These are phyloP conservation scores for Kryptolebias marmoratus DNA, from an alignment of 2,113 vertebrate genomes.

Conservation along the genomic window DNA sequence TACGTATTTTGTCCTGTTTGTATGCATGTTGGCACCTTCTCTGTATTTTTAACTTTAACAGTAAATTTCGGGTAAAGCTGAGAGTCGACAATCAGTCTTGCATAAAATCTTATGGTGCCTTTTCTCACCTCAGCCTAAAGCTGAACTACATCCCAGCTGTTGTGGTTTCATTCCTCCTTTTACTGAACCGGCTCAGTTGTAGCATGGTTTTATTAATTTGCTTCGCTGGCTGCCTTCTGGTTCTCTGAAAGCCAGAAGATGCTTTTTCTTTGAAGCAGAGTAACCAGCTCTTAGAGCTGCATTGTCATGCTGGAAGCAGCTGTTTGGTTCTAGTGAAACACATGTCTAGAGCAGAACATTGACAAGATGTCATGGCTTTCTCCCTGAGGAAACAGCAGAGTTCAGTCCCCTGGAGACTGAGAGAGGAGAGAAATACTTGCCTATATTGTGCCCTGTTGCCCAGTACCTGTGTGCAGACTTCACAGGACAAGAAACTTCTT, in stretches of 20 bases:
- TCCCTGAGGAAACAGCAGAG: neutral
- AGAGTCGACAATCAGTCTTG: no score
- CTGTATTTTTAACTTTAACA: neutral
- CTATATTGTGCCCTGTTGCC: conserved; percentile 15
- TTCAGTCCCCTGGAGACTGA: conserved; percentile 10
- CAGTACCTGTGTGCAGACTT: no score
- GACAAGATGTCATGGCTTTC: conserved; percentile 12
- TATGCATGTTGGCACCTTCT: no score
- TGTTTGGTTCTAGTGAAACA: conserved; percentile 15
- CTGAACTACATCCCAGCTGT: neutral
- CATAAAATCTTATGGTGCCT: neutral
- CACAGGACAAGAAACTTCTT: no score
- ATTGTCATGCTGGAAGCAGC: conserved; percentile 15
- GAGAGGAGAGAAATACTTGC: neutral
- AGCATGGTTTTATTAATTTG: neutral
- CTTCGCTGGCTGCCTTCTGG: neutral
- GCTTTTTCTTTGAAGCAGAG: conserved; percentile 23
- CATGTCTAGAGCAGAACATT: conserved; percentile 15
- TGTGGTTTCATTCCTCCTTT: conserved; percentile 1
- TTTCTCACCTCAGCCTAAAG: neutral
- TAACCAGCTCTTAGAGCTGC: conserved; percentile 11
- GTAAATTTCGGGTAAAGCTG: neutral
- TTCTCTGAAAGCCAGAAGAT: conserved; percentile 5
- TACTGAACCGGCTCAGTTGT: neutral
- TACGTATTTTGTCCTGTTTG: neutral